phyloP scores from a whole-genome alignment of 2,113 vertebrate species.

The Vidua macroura region DNA sequence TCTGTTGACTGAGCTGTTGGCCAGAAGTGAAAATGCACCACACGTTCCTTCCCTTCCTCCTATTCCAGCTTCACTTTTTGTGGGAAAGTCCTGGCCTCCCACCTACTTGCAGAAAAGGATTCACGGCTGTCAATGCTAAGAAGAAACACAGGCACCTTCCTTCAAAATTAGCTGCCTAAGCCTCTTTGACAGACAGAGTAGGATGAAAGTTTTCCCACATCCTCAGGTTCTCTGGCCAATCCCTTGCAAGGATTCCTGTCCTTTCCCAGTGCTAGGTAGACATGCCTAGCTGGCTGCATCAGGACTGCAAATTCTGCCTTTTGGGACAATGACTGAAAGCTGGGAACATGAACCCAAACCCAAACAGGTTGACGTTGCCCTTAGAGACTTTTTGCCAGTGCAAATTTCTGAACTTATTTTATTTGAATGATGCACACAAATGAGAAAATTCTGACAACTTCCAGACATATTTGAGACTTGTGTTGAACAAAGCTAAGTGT shows the following conservation, averaged over 20 bases:
- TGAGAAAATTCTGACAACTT: neutral
- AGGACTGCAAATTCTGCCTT: neutral
- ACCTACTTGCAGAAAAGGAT: neutral
- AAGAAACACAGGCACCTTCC: neutral
- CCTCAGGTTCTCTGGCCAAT: neutral
- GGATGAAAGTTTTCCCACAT: neutral
- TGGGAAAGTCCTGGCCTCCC: neutral
- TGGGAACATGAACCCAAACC: fast-evolving
- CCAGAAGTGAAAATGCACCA: neutral
- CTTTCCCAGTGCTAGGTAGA: neutral
- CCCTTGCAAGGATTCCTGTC: neutral
- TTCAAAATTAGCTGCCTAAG: neutral
- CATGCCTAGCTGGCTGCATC: neutral
- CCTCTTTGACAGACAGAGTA: neutral
- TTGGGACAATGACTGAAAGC: neutral
- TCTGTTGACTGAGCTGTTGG: conserved; percentile 17
- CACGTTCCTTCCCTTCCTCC: neutral
- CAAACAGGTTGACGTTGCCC: fast-evolving
- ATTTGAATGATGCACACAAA: neutral
- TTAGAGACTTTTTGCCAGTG: neutral
- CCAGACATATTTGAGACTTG: neutral
- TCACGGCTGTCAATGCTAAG: neutral
- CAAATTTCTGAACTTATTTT: neutral
- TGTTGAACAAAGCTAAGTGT: neutral
- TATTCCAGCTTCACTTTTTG: conserved; percentile 14